Percentiles rank a stretch among this genome's conserved stretches.
phyloP scores from a whole-genome alignment of 2,888 invertebrate species.

The Conus canariensis region DNA sequence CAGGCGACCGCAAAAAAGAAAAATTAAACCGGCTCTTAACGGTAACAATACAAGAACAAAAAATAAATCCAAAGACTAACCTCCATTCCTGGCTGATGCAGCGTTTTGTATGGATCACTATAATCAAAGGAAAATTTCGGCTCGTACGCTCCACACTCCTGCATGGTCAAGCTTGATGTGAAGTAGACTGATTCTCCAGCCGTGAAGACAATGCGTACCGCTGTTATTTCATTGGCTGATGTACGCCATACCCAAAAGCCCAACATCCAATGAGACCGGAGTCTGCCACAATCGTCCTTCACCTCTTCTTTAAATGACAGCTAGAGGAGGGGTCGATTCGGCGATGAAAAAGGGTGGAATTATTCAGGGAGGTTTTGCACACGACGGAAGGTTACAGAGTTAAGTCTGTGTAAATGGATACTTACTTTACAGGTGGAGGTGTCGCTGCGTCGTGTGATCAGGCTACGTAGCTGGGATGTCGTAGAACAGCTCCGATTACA shows the following conservation, averaged over 20 bases:
- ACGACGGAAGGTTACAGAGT: neutral
- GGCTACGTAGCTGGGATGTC: neutral
- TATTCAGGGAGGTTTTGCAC: neutral
- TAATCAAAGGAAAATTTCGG: neutral
- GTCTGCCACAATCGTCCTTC: constrained; percentile 28
- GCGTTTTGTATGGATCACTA: constrained; percentile 10
- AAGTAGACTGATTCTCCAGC: constrained; percentile 7
- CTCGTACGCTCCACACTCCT: constrained; percentile 27
- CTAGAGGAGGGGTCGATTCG: neutral
- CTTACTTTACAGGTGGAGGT: neutral
- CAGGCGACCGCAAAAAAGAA: neutral
- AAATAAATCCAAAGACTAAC: neutral
- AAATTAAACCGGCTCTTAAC: neutral
- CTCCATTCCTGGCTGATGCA: constrained; percentile 5
- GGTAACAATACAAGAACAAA: neutral
- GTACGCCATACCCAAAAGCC: constrained; percentile 2
- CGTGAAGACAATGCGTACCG: neutral
- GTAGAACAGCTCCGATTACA: constrained; percentile 2
- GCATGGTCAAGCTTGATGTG: constrained; percentile 42
- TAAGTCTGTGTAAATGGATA: neutral
- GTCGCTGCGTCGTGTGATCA: neutral
- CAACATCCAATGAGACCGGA: constrained; percentile 25
- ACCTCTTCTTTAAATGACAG: constrained; percentile 25
- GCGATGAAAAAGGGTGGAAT: constrained; percentile 2
- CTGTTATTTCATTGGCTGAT: constrained; percentile 26